Conservation (phyloP, 2,888 invertebrate genomes). For the Erebia epiphron region DNA sequence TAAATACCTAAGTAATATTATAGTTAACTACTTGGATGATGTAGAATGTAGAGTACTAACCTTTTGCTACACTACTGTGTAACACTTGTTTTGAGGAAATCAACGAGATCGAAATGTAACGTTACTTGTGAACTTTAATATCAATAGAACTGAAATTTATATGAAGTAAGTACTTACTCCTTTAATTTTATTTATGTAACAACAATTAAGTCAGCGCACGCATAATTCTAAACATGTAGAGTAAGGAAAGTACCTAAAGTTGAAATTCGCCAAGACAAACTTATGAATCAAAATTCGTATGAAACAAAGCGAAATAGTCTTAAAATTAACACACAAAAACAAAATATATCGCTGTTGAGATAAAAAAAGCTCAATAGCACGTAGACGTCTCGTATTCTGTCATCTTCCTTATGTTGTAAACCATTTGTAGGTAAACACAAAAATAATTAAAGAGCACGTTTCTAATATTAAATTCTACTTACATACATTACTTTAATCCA, state of each 20-base stretch:
- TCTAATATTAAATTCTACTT: slow-evolving; percentile 41
- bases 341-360: slow-evolving; percentile 32
- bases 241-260: background rate
- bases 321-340: slow-evolving; percentile 30
- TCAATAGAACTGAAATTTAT: background rate
- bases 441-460: slow-evolving; percentile 37
- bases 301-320: slow-evolving; percentile 8
- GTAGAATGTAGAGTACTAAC: no score
- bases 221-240: background rate
- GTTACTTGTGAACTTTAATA: no score
- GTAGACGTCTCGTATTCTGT: background rate
- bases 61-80: no score
- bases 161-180: no score
- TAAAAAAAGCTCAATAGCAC: slow-evolving; percentile 33
- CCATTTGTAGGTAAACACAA: slow-evolving; percentile 27
- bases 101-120: no score
- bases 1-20: no score
- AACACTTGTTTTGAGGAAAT: no score
- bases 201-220: background rate
- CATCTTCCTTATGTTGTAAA: slow-evolving; percentile 41
- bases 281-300: background rate
- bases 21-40: no score
- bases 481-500: slow-evolving; percentile 31
- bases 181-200: background rate
- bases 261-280: slow-evolving; percentile 10